Evolutionary conservation across 2,888 invertebrate genomes (phyloP).

Genomic region (Agonopterix heracliana): DNA sequence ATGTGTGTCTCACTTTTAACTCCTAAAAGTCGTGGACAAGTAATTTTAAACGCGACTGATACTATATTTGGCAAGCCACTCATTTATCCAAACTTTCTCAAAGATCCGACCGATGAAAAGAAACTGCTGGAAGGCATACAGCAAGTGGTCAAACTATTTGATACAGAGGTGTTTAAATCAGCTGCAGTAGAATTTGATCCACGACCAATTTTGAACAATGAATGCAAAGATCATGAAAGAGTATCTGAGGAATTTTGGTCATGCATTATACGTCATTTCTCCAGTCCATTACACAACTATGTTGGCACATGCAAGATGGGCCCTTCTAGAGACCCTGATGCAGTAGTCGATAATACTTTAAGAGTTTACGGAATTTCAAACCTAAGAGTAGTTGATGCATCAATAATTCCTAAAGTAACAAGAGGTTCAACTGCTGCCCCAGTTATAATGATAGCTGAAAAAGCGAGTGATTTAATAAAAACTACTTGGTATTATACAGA

Average conservation of each 20-base stretch:
- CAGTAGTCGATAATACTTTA: slow-evolving; percentile 57
- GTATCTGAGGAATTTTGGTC: slow-evolving; percentile 63
- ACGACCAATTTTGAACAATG: slow-evolving; percentile 51
- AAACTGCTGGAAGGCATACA: slow-evolving; percentile 62
- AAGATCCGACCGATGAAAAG: slow-evolving; percentile 49
- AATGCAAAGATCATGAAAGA: slow-evolving; percentile 54
- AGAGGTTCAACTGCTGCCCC: slow-evolving; percentile 65
- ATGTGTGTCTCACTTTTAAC: slow-evolving; percentile 61
- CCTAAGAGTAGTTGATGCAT: slow-evolving; percentile 60
- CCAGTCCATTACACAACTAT: slow-evolving; percentile 62
- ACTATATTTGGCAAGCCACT: slow-evolving; percentile 56
- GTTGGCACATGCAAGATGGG: slow-evolving; percentile 71
- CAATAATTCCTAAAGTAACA: slow-evolving; percentile 63
- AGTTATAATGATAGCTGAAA: slow-evolving; percentile 71
- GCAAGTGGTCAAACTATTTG: slow-evolving; percentile 58
- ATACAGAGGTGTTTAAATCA: slow-evolving; percentile 60
- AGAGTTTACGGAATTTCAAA: slow-evolving; percentile 54
- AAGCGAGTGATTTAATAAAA: slow-evolving; percentile 68
- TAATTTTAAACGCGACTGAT: slow-evolving; percentile 56
- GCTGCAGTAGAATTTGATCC: slow-evolving; percentile 63
- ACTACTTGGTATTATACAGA: slow-evolving; percentile 55
- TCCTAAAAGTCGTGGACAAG: slow-evolving; percentile 61
- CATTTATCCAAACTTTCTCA: slow-evolving; percentile 63
- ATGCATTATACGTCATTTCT: slow-evolving; percentile 66
- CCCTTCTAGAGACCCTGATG: slow-evolving; percentile 46